Evolutionary conservation across 1,140 invertebrate genomes (phyloP), one percentile per base, ranked within the genome.

Genomic region (Rhopalosiphum maidis): DNA sequence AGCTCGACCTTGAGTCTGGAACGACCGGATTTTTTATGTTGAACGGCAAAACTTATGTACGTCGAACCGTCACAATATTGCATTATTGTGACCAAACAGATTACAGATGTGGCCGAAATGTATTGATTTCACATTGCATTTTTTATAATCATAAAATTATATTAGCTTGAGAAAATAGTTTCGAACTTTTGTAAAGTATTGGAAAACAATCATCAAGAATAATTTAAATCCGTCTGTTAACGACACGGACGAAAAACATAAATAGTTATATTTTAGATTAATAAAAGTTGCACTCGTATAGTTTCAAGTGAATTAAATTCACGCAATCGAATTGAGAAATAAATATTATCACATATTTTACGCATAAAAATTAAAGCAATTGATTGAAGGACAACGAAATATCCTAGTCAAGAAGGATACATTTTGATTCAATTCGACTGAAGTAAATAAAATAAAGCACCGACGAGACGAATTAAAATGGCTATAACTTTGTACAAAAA

Each of bases 111-210:
- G 15, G n/a, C n/a, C 30, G 30, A 77, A 77, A 77, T 77, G 60
- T 77, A 77, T 77, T 18, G 60, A 77, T 77, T 77, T 0, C 0
- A 30, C 30, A n/a, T 77, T 77, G 60, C 5, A 85, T 85, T 85
- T 85, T 25, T 43, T 37, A 85, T 85, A 11, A 85, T 87, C 30
- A n/a, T 87, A 87, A 87, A 48, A 48, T n/a, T n/a, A 51, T 87
- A 87, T n/a, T n/a, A 48, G 43, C 46, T n/a, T n/a, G 43, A 30
- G 43, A 6, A 87, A 87, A 48, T 15, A 48, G 18, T 48, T n/a
- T 87, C 21, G 21, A 87, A 87, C 85, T 87, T 87, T 87, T 48
- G n/a, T 11, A 48, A 51, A 48, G 43, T 48, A 35, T 87, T n/a
- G 30, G 18, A 48, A 48, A 87, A 51, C 43, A n/a, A 48, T 43